A percentile compares a stretch with the other conserved stretches of the same genome.
Conservation (phyloP, 2,797 vertebrate species). For the Argyrosomus regius region DNA sequence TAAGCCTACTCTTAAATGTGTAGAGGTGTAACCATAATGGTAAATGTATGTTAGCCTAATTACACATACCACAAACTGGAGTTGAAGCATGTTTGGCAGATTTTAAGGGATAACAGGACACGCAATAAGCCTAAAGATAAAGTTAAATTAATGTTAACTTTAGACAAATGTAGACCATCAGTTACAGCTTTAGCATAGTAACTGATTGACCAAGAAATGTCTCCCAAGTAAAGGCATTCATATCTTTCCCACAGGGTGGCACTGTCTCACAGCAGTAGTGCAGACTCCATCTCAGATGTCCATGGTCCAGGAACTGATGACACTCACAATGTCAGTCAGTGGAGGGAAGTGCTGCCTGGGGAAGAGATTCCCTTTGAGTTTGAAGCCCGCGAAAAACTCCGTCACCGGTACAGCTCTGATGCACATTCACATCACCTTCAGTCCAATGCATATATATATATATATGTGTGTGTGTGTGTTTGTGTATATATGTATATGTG, state of each 20-base stretch:
- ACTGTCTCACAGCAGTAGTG: conserved; percentile 96
- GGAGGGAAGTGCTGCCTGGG: conserved; percentile 94
- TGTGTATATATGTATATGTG: too few relatives aligned
- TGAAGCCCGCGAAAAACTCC: conserved; percentile 94
- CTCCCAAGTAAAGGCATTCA: neutral
- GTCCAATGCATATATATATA: neutral
- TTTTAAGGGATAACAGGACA: neutral
- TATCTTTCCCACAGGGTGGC: conserved; percentile 88
- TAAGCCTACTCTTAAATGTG: too few relatives aligned
- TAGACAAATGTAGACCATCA: neutral
- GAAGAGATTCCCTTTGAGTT: conserved; percentile 98
- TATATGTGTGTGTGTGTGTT: too few relatives aligned
- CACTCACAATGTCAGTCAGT: conserved; percentile 93
- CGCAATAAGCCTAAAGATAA: neutral
- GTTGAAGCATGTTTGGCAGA: neutral
- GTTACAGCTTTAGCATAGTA: neutral
- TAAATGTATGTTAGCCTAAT: neutral
- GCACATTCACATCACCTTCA: neutral
- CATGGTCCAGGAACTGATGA: conserved; percentile 89
- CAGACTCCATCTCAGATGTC: conserved; percentile 90
- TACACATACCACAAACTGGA: neutral
- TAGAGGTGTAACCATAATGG: neutral
- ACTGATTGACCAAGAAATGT: neutral
- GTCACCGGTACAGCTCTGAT: conserved; percentile 79
- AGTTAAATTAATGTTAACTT: neutral